These are phyloP conservation scores for Pipistrellus kuhlii DNA, from an alignment of 2,797 vertebrate species.

Conservation along the genomic window DNA sequence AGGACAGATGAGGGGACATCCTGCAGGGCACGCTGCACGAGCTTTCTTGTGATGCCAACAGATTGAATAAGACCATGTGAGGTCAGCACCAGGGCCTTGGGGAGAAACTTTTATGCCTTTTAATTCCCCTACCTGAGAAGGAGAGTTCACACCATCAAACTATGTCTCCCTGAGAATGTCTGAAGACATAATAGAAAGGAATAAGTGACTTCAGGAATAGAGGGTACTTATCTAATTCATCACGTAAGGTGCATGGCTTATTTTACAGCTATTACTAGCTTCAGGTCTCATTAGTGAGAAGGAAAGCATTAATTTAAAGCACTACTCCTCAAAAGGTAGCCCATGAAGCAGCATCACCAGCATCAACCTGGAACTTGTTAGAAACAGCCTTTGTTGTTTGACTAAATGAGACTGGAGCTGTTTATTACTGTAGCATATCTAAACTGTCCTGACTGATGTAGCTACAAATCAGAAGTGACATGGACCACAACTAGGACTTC, in stretches of 20 bases:
- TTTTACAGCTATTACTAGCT: neutral
- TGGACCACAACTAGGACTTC: neutral
- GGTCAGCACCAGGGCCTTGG: neutral
- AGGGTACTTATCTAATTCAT: neutral
- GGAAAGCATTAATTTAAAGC: slow-evolving; percentile 30
- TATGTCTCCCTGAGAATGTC: neutral
- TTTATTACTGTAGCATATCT: slow-evolving; percentile 20
- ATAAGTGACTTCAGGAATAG: neutral
- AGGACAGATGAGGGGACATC: neutral
- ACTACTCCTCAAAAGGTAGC: neutral
- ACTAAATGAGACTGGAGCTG: neutral
- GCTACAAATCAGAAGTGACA: neutral
- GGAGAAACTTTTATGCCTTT: neutral
- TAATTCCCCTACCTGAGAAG: neutral
- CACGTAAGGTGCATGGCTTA: neutral
- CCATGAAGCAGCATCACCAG: neutral
- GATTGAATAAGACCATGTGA: neutral
- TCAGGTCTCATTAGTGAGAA: neutral
- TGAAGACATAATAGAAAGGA: neutral
- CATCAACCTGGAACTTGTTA: neutral
- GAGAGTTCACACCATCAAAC: neutral
- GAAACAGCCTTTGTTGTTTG: neutral
- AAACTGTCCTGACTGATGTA: neutral
- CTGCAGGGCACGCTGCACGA: neutral
- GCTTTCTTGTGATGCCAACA: neutral